phyloP scores from a whole-genome alignment of 2,797 vertebrate species.

The Schizopygopsis malacanthus region DNA sequence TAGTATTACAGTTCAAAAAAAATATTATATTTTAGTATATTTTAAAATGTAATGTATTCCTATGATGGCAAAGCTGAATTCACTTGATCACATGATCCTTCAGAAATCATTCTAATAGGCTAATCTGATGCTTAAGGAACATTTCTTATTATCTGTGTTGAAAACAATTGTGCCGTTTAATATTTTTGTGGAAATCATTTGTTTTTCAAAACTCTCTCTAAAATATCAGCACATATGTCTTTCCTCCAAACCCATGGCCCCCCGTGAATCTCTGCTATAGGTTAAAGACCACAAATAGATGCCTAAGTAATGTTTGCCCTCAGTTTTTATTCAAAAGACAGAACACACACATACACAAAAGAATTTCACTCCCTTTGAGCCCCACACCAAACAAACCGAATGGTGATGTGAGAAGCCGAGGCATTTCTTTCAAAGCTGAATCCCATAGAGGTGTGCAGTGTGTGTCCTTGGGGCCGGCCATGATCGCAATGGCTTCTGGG shows the following conservation, averaged over 20 bases:
- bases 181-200: background rate
- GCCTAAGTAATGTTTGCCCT: conserved; percentile 29
- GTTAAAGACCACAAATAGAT: conserved; percentile 27
- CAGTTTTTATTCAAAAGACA: conserved; percentile 26
- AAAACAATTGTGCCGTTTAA: background rate
- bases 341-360: conserved; percentile 33
- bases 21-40: background rate
- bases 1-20: background rate
- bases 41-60: no score
- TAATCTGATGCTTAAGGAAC: background rate
- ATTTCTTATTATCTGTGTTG: background rate
- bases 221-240: background rate
- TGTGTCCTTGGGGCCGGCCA: conserved; percentile 29
- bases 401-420: conserved; percentile 39
- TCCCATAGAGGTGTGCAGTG: conserved; percentile 46
- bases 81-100: background rate
- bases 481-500: conserved; percentile 30
- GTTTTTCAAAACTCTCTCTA: background rate
- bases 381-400: conserved; percentile 46
- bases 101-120: background rate
- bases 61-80: background rate
- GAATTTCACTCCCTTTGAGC: conserved; percentile 40
- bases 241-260: background rate
- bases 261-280: background rate
- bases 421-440: conserved; percentile 48